Evolutionary conservation across 2,888 invertebrate species (phyloP).

Genomic region (Rapana venosa): DNA sequence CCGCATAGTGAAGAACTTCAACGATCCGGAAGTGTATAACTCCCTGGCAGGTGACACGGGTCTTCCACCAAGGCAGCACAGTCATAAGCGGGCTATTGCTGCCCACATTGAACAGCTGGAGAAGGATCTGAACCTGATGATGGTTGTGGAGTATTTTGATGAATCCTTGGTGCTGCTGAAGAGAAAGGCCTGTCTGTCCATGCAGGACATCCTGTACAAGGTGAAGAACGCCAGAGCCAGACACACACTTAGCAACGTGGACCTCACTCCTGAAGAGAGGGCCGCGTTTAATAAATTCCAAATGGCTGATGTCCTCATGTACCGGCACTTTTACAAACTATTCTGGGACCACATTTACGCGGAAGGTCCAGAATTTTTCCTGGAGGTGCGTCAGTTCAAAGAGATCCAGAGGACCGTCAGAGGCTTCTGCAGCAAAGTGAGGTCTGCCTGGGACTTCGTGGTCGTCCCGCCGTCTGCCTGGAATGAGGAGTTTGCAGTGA

Average conservation of each 20-base stretch:
- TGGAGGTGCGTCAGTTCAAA: constrained; percentile 28
- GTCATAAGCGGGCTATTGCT: neutral
- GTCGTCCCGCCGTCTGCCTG: neutral
- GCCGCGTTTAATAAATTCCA: constrained; percentile 2
- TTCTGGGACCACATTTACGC: neutral
- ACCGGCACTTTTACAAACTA: constrained; percentile 28
- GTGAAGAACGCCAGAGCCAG: constrained; percentile 39
- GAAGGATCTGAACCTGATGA: constrained; percentile 54
- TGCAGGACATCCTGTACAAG: constrained; percentile 55
- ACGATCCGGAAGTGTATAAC: constrained; percentile 22
- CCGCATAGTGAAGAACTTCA: neutral
- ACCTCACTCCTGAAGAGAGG: constrained; percentile 28
- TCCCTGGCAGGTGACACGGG: constrained; percentile 34
- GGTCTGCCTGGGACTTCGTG: neutral
- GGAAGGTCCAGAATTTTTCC: constrained; percentile 17
- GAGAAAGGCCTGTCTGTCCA: constrained; percentile 55
- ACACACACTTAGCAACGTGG: neutral
- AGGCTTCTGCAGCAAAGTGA: neutral
- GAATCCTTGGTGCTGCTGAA: constrained; percentile 60
- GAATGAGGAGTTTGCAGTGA: constrained; percentile 36
- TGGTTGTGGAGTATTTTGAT: constrained; percentile 58
- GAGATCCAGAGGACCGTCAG: neutral
- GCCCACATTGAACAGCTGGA: constrained; percentile 47
- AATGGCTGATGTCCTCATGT: constrained; percentile 23
- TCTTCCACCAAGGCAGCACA: neutral